phyloP scores from a whole-genome alignment of 2,797 vertebrate genomes.

The Rhinophrynus dorsalis region DNA sequence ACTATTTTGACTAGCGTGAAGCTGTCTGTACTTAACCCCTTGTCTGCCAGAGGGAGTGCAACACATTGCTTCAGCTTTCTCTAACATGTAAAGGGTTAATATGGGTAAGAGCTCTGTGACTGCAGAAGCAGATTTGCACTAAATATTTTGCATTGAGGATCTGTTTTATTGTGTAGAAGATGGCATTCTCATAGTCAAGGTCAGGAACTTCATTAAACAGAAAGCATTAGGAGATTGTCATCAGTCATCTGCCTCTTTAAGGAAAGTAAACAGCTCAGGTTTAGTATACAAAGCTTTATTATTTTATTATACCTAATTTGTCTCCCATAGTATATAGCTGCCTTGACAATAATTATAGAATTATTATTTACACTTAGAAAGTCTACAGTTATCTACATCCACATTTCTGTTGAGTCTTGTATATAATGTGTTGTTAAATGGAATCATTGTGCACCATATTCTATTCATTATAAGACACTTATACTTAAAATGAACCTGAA shows the following conservation, averaged over 20 bases:
- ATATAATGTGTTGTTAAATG: too few species aligned
- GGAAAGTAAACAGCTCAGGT: constrained; percentile 3
- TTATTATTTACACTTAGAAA: not conserved
- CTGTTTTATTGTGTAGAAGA: not conserved
- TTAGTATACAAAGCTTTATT: constrained; percentile 28
- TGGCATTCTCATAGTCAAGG: not conserved
- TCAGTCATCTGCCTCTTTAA: not conserved
- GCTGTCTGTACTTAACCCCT: too few species aligned
- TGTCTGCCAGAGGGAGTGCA: too few species aligned
- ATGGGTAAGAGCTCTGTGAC: too few species aligned
- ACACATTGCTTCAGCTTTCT: too few species aligned
- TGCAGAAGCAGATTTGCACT: not conserved
- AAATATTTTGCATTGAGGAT: not conserved
- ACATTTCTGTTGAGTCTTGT: too few species aligned
- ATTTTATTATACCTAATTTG: constrained; percentile 33
- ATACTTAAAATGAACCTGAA: too few species aligned
- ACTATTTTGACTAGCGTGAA: too few species aligned
- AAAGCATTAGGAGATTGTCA: not conserved
- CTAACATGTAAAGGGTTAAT: too few species aligned
- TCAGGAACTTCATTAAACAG: not conserved
- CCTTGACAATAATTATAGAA: not conserved
- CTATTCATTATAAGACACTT: too few species aligned
- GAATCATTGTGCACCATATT: too few species aligned
- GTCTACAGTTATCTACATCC: too few species aligned
- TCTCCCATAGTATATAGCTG: not conserved